Percentiles rank a stretch among this genome's conserved stretches.
Evolutionary conservation across 1,140 invertebrate species (phyloP).

Genomic region (Anastrepha obliqua): DNA sequence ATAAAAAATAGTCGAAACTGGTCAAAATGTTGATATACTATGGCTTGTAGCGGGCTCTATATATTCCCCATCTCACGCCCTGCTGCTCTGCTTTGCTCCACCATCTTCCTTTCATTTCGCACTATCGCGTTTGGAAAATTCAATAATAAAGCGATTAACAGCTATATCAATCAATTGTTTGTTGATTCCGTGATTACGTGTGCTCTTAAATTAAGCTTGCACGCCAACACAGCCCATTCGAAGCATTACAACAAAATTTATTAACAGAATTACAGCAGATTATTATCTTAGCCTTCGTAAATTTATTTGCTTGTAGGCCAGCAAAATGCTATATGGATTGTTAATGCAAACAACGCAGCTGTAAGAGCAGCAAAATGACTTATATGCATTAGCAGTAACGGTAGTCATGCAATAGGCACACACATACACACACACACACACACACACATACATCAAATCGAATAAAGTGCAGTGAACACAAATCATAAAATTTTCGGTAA

Average conservation of each 20-base stretch:
- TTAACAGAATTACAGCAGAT: background rate
- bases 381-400: background rate
- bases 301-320: no score
- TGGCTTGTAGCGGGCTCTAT: no score
- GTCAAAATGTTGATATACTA: no score
- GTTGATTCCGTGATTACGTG: background rate
- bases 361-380: background rate
- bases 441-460: background rate
- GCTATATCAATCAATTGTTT: background rate
- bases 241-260: background rate
- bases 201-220: slow-evolving; percentile 1
- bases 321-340: no score
- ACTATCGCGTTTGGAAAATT: background rate
- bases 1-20: no score
- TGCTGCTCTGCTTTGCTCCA: no score
- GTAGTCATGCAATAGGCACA: background rate
- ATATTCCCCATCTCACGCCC: no score
- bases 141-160: slow-evolving; percentile 7
- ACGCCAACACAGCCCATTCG: background rate
- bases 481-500: slow-evolving; percentile 16
- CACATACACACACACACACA: no score
- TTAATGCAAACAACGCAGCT: background rate
- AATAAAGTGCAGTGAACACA: slow-evolving; percentile 10
- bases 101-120: background rate
- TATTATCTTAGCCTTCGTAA: background rate